Conservation (phyloP, 2,888 invertebrate genomes). For the Prosopocoilus inquinatus region DNA sequence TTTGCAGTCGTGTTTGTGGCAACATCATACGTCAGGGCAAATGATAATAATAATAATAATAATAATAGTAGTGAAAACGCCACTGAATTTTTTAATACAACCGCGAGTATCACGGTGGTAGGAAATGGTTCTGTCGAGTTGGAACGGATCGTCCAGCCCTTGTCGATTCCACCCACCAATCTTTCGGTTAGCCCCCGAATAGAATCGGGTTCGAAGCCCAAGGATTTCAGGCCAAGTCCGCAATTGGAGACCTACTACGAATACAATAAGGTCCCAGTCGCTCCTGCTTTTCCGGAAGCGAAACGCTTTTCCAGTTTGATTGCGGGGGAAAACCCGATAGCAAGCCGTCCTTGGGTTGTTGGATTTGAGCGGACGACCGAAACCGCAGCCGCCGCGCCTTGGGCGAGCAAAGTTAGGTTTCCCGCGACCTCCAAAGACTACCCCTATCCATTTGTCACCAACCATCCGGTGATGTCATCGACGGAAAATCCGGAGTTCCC, state of each 20-base stretch:
- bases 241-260: slow-evolving; percentile 54
- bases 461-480: background rate
- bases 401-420: slow-evolving; percentile 30
- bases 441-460: slow-evolving; percentile 35
- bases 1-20: background rate
- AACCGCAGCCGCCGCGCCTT: slow-evolving; percentile 27
- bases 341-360: slow-evolving; percentile 18
- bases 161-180: no score
- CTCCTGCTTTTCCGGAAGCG: slow-evolving; percentile 40
- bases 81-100: no score
- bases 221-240: slow-evolving; percentile 55
- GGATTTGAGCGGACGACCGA: slow-evolving; percentile 42
- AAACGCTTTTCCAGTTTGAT: slow-evolving; percentile 32
- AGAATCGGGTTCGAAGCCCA: background rate
- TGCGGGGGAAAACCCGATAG: slow-evolving; percentile 19
- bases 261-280: slow-evolving; percentile 47
- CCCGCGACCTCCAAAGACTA: slow-evolving; percentile 32
- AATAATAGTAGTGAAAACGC: no score
- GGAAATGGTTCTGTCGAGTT: no score
- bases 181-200: no score
- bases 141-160: no score
- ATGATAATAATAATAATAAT: no score
- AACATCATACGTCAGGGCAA: no score
- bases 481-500: background rate
- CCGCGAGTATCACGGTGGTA: no score